Evolutionary conservation across 1,140 invertebrate species (phyloP).

Genomic region (Brachionus manjavacas): DNA sequence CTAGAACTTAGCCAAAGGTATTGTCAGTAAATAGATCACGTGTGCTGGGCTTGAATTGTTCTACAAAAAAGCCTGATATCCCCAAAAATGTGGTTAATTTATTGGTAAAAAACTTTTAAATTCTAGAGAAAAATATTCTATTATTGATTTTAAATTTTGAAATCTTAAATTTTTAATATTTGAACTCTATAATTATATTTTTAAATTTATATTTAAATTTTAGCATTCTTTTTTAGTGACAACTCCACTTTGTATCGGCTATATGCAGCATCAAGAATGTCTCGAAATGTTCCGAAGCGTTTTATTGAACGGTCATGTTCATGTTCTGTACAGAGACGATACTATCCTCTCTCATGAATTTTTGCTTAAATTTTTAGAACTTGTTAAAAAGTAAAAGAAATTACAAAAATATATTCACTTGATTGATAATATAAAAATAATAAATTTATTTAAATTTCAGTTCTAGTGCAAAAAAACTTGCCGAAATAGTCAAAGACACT

Average conservation of each 20-base stretch:
- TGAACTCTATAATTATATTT: no score
- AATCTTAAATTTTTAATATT: no score
- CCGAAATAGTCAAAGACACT: conserved; percentile 33
- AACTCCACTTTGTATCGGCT: conserved; percentile 27
- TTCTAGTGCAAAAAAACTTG: conserved; percentile 18
- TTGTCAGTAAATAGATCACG: no score
- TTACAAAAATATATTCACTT: neutral
- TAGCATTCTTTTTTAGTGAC: neutral
- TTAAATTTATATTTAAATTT: no score
- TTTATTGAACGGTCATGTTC: conserved; percentile 84
- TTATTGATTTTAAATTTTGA: no score
- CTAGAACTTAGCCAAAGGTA: no score
- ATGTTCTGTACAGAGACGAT: conserved; percentile 92
- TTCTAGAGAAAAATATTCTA: no score
- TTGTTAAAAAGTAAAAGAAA: conserved; percentile 71
- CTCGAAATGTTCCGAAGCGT: conserved; percentile 82
- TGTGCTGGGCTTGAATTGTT: no score
- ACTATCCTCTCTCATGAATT: conserved; percentile 90
- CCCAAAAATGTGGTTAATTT: no score
- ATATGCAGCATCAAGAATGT: conserved; percentile 41
- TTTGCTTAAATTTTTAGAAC: conserved; percentile 85
- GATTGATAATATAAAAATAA: no score
- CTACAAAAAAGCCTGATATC: no score
- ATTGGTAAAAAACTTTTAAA: no score
- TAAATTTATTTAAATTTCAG: neutral